Evolutionary conservation across 2,113 vertebrate species (phyloP).

Genomic region (Carassius gibelio): DNA sequence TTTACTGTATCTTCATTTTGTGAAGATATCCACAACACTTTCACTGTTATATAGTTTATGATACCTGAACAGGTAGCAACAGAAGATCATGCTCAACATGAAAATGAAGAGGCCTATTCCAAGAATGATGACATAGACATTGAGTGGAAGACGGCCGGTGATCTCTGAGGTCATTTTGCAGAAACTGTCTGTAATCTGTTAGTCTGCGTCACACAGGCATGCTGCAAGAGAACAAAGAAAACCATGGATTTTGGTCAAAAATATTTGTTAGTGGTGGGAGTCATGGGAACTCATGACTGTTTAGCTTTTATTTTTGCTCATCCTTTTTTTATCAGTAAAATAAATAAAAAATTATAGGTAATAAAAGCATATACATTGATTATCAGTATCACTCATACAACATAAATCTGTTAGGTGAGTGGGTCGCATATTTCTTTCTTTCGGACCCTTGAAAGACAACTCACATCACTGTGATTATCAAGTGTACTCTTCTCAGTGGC

Average conservation of each 20-base stretch:
- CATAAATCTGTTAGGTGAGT: background rate
- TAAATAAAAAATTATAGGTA: background rate
- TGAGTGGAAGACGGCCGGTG: conserved; percentile 71
- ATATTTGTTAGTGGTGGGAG: background rate
- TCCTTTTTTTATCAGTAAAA: background rate
- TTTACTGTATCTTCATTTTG: too few species aligned
- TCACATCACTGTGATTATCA: conserved; percentile 36
- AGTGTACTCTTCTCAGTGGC: conserved; percentile 43
- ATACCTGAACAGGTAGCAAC: conserved; percentile 80
- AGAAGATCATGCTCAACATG: conserved; percentile 78
- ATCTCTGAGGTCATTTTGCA: conserved; percentile 71
- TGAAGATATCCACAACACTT: background rate
- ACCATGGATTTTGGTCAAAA: background rate
- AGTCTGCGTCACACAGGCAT: conserved; percentile 62
- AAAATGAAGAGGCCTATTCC: conserved; percentile 77
- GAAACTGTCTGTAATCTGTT: conserved; percentile 43
- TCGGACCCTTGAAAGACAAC: conserved; percentile 44
- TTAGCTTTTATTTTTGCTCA: background rate
- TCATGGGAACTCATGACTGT: background rate
- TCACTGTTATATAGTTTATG: background rate
- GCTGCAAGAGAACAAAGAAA: conserved; percentile 56
- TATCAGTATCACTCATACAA: background rate
- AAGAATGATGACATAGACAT: conserved; percentile 76
- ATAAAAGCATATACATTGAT: background rate
- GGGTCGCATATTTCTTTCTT: conserved; percentile 14